phyloP scores from a whole-genome alignment of 2,113 vertebrate species.

The Aegithalos caudatus region DNA sequence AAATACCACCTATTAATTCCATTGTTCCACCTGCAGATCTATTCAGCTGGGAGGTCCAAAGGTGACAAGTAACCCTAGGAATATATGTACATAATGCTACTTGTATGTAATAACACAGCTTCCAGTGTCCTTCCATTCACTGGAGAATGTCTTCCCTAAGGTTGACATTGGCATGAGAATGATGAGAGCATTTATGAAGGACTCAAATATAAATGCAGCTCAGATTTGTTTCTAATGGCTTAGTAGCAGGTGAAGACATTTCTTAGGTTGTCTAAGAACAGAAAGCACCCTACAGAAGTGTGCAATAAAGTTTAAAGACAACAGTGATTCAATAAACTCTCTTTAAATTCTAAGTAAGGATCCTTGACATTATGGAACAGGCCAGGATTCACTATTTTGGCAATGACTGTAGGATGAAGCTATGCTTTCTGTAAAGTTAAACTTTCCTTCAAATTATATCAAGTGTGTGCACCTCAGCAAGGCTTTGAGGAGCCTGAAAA shows the following conservation, averaged over 20 bases:
- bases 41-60: not conserved
- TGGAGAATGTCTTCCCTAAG: not conserved
- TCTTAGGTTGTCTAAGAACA: not conserved
- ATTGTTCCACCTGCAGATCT: not conserved
- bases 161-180: not conserved
- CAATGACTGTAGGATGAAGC: not conserved
- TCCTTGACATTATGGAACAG: not conserved
- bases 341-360: not conserved
- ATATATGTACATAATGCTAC: not conserved
- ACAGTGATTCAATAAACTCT: not conserved
- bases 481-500: not conserved
- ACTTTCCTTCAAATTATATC: not conserved
- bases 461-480: not conserved
- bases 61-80: not conserved
- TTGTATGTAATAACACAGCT: not conserved
- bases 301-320: not conserved
- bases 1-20: not conserved
- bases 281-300: not conserved
- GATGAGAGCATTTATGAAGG: not conserved
- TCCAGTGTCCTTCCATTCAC: not conserved
- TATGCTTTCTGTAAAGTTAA: not conserved
- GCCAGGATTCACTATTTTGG: not conserved
- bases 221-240: not conserved
- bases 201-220: not conserved
- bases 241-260: not conserved